Conservation (phyloP, 2,888 invertebrate species). For the Beris chalybata region DNA sequence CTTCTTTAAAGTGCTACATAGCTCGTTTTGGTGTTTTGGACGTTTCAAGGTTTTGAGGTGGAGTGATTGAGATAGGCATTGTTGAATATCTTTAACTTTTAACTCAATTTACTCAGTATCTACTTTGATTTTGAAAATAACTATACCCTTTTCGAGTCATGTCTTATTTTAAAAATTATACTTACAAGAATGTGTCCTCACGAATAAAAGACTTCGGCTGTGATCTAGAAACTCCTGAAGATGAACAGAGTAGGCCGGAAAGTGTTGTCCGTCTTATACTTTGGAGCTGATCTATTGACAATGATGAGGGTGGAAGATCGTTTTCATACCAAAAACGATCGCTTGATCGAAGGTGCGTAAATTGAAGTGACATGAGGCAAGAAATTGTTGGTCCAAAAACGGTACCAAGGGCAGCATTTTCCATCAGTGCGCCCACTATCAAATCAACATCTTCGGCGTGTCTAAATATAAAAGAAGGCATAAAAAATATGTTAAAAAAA, state of each 20-base stretch:
- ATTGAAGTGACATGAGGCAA: slow-evolving; percentile 83
- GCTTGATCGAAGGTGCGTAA: slow-evolving; percentile 77
- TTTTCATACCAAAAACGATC: slow-evolving; percentile 97
- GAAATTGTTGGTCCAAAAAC: slow-evolving; percentile 86
- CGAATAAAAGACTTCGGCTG: slow-evolving; percentile 85
- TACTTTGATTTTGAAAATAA: too few relatives aligned
- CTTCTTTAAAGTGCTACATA: too few relatives aligned
- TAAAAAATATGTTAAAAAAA: too few relatives aligned
- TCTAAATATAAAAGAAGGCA: slow-evolving; percentile 47
- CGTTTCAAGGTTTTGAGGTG: too few relatives aligned
- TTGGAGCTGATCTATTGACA: slow-evolving; percentile 73
- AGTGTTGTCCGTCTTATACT: slow-evolving; percentile 80
- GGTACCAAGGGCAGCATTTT: slow-evolving; percentile 76
- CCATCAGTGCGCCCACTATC: slow-evolving; percentile 80
- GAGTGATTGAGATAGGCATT: too few relatives aligned
- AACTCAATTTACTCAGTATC: too few relatives aligned
- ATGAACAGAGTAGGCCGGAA: slow-evolving; percentile 77
- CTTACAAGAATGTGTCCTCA: slow-evolving; percentile 83
- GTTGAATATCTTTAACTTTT: too few relatives aligned
- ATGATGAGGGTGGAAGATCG: slow-evolving; percentile 84
- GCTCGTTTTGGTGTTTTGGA: too few relatives aligned
- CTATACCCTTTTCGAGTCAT: too few relatives aligned
- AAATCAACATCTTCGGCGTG: slow-evolving; percentile 80
- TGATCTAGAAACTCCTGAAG: slow-evolving; percentile 68
- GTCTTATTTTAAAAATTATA: slow-evolving; percentile 39